Percentiles rank a stretch among this genome's conserved stretches.
phyloP scores from a whole-genome alignment of 2,888 invertebrate genomes.

The Diaperis boleti region DNA sequence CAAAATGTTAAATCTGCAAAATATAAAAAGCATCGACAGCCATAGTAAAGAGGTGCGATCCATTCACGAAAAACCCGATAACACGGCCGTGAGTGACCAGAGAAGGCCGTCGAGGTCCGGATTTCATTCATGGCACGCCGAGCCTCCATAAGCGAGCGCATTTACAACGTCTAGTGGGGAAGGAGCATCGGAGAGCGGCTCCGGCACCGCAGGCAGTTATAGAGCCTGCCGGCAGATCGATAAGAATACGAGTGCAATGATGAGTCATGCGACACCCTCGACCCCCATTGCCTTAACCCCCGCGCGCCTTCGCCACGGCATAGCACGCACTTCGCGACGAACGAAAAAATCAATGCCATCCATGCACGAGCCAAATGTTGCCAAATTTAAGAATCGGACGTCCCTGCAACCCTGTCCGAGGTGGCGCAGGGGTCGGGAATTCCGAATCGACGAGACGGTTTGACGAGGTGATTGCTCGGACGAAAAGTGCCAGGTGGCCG shows the following conservation, averaged over 20 bases:
- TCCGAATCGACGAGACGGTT: neutral
- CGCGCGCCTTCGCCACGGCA: too few species aligned
- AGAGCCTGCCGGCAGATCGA: conserved; percentile 62
- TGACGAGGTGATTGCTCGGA: too few species aligned
- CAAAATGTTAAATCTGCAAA: too few species aligned
- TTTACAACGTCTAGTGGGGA: conserved; percentile 36
- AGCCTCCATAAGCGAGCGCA: conserved; percentile 18
- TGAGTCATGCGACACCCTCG: conserved; percentile 64
- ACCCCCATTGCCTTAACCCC: conserved; percentile 47
- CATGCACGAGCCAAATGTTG: conserved; percentile 65
- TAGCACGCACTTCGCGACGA: conserved; percentile 50
- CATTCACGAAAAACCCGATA: conserved; percentile 30
- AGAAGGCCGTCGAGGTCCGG: conserved; percentile 8
- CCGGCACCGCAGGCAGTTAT: conserved; percentile 46
- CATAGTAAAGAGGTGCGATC: conserved; percentile 13
- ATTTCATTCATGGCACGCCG: conserved; percentile 27
- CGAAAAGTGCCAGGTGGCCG: too few species aligned
- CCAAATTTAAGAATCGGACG: conserved; percentile 59
- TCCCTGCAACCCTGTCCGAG: conserved; percentile 4
- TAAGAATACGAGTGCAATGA: conserved; percentile 66
- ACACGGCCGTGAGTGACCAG: conserved; percentile 19
- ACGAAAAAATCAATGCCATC: conserved; percentile 65
- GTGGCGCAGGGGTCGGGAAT: neutral
- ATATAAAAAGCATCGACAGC: too few species aligned
- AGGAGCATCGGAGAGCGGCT: conserved; percentile 21